Percentiles rank a stretch among this genome's conserved stretches.
These are phyloP conservation scores for Nannoperca australis DNA, from an alignment of 2,797 vertebrate genomes.

Conservation along the genomic window DNA sequence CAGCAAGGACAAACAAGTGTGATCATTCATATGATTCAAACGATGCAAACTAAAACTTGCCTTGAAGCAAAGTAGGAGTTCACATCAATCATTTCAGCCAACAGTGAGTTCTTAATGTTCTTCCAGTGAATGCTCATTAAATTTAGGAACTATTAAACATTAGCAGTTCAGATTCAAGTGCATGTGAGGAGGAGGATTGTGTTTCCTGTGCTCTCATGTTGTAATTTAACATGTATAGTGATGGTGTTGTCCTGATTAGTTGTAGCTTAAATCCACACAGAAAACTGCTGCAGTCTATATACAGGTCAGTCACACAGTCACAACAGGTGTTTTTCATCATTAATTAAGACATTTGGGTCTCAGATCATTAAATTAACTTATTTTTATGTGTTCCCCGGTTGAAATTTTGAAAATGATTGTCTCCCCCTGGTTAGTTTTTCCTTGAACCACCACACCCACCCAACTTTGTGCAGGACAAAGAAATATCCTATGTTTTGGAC, in stretches of 20 bases:
- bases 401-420: neutral
- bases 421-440: neutral
- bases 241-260: constrained; percentile 14
- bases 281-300: too few relatives aligned
- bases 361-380: neutral
- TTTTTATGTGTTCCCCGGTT: neutral
- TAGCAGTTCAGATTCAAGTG: constrained; percentile 6
- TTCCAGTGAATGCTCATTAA: neutral
- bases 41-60: neutral
- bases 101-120: constrained; percentile 11
- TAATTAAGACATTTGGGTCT: neutral
- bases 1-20: neutral
- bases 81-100: neutral
- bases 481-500: neutral
- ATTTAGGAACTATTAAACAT: neutral
- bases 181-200: constrained; percentile 17
- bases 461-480: neutral
- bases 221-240: constrained; percentile 11
- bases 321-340: neutral
- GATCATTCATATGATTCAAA: constrained; percentile 12
- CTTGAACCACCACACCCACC: neutral
- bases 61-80: neutral
- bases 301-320: too few relatives aligned
- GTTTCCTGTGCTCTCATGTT: constrained; percentile 3
- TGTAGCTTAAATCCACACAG: constrained; percentile 15